phyloP scores from a whole-genome alignment of 2,113 vertebrate species.

The Colossoma macropomum region DNA sequence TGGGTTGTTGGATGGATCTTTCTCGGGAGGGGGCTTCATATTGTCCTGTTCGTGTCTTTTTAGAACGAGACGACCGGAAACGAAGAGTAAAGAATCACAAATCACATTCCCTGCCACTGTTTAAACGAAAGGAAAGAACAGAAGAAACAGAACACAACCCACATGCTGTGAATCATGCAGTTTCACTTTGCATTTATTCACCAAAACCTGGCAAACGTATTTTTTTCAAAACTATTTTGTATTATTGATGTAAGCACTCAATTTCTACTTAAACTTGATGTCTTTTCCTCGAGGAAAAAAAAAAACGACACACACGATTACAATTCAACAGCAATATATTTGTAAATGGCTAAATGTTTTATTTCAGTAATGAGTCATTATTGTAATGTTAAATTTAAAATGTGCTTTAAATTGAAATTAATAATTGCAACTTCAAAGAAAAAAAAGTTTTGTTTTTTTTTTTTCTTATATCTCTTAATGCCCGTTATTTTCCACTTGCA shows the following conservation, averaged over 20 bases:
- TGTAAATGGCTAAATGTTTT: constrained; percentile 83
- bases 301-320: constrained; percentile 64
- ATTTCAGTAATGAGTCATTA: constrained; percentile 76
- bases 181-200: constrained; percentile 63
- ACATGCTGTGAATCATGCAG: constrained; percentile 49
- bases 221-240: constrained; percentile 73
- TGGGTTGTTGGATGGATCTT: constrained; percentile 46
- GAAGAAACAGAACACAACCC: constrained; percentile 35
- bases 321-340: constrained; percentile 85
- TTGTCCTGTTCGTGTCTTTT: constrained; percentile 65
- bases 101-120: not conserved
- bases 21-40: no score
- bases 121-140: constrained; percentile 54
- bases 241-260: constrained; percentile 78
- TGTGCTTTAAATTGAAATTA: constrained; percentile 71
- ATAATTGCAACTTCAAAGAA: constrained; percentile 65
- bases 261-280: constrained; percentile 76
- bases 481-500: constrained; percentile 64
- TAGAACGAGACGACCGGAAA: constrained; percentile 24
- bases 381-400: constrained; percentile 77
- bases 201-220: constrained; percentile 65
- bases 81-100: not conserved
- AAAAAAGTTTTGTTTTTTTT: constrained; percentile 32
- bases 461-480: constrained; percentile 65
- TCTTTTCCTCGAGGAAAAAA: constrained; percentile 67